Evolutionary conservation across 2,113 vertebrate genomes (phyloP).

Genomic region (Pterophyllum scalare): DNA sequence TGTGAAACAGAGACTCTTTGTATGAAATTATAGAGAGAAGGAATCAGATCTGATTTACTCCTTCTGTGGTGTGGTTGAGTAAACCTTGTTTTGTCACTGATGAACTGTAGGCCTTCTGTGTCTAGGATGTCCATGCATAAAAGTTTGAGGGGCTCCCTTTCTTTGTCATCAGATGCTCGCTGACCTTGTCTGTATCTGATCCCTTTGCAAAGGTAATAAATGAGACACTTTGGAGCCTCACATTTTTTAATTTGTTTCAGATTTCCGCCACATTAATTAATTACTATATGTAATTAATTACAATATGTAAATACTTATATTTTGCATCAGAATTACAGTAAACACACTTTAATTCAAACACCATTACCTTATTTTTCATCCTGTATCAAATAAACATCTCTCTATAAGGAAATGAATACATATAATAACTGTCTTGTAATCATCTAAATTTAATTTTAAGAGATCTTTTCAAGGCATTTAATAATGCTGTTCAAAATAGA

Average conservation of each 20-base stretch:
- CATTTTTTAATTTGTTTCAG: too few species aligned
- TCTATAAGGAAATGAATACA: too few species aligned
- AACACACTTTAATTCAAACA: not conserved
- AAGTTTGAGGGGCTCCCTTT: not conserved
- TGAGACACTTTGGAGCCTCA: not conserved
- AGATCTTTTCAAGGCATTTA: too few species aligned
- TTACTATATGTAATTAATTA: too few species aligned
- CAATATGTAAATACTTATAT: not conserved
- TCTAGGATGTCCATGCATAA: not conserved
- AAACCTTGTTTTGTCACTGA: not conserved
- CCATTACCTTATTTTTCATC: not conserved
- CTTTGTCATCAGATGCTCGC: not conserved
- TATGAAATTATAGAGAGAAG: not conserved
- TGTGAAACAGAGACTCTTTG: not conserved
- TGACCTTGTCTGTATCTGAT: not conserved
- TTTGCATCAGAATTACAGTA: not conserved
- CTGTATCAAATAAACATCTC: too few species aligned
- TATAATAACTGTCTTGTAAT: too few species aligned
- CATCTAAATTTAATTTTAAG: too few species aligned
- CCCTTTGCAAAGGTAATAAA: not conserved
- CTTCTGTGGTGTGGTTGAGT: not conserved
- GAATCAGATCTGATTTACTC: not conserved
- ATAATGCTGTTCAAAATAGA: too few species aligned
- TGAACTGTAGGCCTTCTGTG: not conserved
- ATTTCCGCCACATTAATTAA: not conserved